Evolutionary conservation across 2,888 invertebrate genomes (phyloP).

Genomic region (Eurytoma adleriae): DNA sequence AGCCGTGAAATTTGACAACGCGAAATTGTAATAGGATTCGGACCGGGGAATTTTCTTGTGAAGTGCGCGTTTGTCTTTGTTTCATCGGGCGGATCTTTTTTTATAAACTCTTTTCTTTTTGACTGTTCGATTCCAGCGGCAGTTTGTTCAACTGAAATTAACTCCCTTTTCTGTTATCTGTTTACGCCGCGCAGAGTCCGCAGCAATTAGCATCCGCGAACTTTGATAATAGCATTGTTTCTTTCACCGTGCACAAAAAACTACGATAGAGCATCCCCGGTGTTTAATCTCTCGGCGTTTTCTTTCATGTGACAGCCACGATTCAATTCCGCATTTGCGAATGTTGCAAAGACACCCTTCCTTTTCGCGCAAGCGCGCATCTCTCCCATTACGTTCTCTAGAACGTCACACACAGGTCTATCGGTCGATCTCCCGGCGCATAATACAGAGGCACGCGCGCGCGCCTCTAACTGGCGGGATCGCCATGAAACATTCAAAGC

Average conservation of each 20-base stretch:
- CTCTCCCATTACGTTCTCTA: not conserved
- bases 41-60: slow-evolving; percentile 1
- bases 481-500: slow-evolving; percentile 61
- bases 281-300: too few species aligned
- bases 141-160: too few species aligned
- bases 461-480: slow-evolving; percentile 27
- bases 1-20: slow-evolving; percentile 35
- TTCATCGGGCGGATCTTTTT: not conserved
- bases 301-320: too few species aligned
- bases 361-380: not conserved
- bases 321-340: too few species aligned
- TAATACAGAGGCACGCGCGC: not conserved
- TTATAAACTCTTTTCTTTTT: not conserved
- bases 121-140: too few species aligned
- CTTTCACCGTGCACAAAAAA: too few species aligned
- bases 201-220: too few species aligned
- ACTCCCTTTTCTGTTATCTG: too few species aligned
- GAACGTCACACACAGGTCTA: slow-evolving; percentile 2
- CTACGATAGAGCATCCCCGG: too few species aligned
- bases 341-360: too few species aligned
- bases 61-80: not conserved
- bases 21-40: slow-evolving; percentile 8
- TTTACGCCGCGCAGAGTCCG: too few species aligned
- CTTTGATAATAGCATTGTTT: too few species aligned
- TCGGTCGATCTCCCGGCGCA: slow-evolving; percentile 2